phyloP scores from a whole-genome alignment of 2,797 vertebrate genomes.

The Silurus lanzhouensis region DNA sequence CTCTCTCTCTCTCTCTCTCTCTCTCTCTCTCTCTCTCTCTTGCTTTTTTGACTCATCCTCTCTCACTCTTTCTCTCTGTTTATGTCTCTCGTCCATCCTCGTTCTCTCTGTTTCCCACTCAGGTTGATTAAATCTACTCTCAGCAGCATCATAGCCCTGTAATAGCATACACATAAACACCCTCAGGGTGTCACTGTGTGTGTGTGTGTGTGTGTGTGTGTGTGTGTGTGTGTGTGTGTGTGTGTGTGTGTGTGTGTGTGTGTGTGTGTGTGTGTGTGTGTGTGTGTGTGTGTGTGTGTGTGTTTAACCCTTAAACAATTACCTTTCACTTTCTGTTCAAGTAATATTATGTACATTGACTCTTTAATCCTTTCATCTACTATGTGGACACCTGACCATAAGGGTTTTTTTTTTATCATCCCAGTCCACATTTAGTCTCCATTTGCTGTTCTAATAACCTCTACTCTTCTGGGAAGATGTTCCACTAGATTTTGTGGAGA shows the following conservation, averaged over 20 bases:
- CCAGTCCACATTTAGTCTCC: too few relatives aligned
- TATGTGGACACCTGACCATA: too few relatives aligned
- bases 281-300: not conserved
- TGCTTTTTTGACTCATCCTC: not conserved
- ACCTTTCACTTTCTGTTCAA: not conserved
- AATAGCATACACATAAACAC: constrained; percentile 27
- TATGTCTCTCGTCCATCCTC: not conserved
- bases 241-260: constrained; percentile 7
- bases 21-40: not conserved
- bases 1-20: not conserved
- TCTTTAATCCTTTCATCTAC: not conserved
- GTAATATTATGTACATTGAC: not conserved
- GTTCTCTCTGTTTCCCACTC: constrained; percentile 7
- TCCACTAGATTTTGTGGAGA: too few relatives aligned
- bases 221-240: constrained; percentile 15
- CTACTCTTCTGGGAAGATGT: too few relatives aligned
- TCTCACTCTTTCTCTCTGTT: constrained; percentile 12
- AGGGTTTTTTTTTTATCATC: too few relatives aligned
- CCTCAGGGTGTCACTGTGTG: not conserved
- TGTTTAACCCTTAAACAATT: not conserved
- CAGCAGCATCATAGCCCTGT: constrained; percentile 25
- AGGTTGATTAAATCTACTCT: constrained; percentile 42
- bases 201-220: too few relatives aligned
- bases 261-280: not conserved
- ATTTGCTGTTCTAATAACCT: too few relatives aligned